These are phyloP conservation scores for Peromyscus leucopus DNA, from an alignment of 2,113 vertebrate genomes.

Conservation along the genomic window DNA sequence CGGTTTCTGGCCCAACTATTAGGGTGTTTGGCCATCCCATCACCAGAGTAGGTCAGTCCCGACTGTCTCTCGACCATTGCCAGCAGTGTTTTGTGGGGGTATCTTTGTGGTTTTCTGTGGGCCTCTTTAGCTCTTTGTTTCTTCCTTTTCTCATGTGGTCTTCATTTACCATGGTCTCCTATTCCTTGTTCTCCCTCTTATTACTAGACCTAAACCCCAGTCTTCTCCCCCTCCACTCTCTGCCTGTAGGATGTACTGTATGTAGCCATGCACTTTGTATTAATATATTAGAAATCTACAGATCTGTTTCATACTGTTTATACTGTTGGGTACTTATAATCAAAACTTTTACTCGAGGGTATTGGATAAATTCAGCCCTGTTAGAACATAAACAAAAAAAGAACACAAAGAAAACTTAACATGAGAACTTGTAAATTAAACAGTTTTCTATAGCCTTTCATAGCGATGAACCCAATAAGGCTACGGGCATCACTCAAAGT, in stretches of 20 bases:
- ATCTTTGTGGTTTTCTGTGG: no score
- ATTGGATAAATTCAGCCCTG: constrained; percentile 91
- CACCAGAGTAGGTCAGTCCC: no score
- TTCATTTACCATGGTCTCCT: no score
- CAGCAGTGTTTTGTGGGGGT: no score
- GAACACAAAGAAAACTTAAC: background rate
- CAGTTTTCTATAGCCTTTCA: background rate
- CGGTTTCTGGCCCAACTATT: no score
- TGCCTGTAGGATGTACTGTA: constrained; percentile 89
- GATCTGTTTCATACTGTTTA: constrained; percentile 95
- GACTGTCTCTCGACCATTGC: no score
- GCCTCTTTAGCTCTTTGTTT: no score
- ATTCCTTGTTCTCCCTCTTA: no score
- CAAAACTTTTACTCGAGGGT: constrained; percentile 89
- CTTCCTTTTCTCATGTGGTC: no score
- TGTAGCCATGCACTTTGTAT: constrained; percentile 95
- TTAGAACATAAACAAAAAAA: constrained; percentile 85
- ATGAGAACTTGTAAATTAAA: background rate
- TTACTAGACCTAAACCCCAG: constrained; percentile 87
- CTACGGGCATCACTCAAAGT: background rate
- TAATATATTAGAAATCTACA: constrained; percentile 92
- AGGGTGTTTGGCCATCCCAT: no score
- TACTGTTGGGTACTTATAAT: constrained; percentile 92
- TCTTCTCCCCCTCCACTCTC: constrained; percentile 86
- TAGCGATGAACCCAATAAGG: background rate